Conservation (phyloP, 2,113 vertebrate species). For the Nothocercus julius region DNA sequence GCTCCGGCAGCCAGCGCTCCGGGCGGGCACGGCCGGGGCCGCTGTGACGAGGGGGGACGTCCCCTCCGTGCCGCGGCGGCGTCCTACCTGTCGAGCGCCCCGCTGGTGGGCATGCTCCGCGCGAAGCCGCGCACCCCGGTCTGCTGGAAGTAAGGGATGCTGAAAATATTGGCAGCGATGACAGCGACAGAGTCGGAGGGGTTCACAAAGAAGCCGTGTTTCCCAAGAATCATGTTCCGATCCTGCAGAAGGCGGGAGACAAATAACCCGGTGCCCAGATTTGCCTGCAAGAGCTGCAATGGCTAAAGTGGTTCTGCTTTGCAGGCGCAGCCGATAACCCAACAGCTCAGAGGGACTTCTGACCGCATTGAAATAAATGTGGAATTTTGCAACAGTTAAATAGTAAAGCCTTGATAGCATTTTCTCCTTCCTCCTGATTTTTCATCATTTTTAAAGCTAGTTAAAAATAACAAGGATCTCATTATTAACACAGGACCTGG, state of each 20-base stretch:
- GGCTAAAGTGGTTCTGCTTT: neutral
- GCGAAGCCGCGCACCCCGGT: slow-evolving; percentile 93
- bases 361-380: neutral
- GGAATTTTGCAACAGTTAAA: neutral
- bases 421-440: neutral
- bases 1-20: neutral
- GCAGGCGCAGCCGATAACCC: neutral
- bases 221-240: slow-evolving; percentile 97
- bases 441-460: neutral
- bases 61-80: fast-evolving
- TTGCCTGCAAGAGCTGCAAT: fast-evolving
- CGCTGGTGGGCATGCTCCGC: slow-evolving; percentile 98
- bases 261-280: neutral
- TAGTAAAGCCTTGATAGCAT: neutral
- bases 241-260: slow-evolving; percentile 79
- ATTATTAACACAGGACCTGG: neutral
- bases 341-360: neutral
- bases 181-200: slow-evolving; percentile 96
- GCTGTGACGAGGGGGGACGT: too few species aligned
- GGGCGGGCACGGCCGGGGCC: fast-evolving
- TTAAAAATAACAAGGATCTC: neutral
- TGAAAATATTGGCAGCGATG: slow-evolving; percentile 93
- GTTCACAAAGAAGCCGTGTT: slow-evolving; percentile 97
- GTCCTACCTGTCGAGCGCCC: slow-evolving; percentile 91
- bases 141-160: slow-evolving; percentile 96